Evolutionary conservation across 2,888 invertebrate species (phyloP), one percentile per base, ranked within the genome.

Genomic region (Aporophyla nigra): DNA sequence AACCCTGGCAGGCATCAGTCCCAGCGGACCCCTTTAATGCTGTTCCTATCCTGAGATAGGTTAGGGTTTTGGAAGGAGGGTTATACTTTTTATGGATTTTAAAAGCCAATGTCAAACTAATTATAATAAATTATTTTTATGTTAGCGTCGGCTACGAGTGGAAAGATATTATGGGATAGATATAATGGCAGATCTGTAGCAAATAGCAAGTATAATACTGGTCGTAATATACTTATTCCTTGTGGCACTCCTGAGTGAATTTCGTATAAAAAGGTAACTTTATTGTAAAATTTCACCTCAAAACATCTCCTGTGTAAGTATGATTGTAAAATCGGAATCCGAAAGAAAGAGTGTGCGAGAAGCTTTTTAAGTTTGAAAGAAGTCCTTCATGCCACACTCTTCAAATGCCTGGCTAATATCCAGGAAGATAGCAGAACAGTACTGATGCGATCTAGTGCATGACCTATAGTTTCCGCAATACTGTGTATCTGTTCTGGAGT

Each of bases 371-470:
- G 27, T 43, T 69, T 58, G 24, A 24, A 5, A 56, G 43, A 10
- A 69, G 56, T 43, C 21, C 46, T 7, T 59, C 58, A 49, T 59
- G 69, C 58, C 49, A 69, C 4, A 58, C 27, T 27, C 58, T 69
- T 69, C 58, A 6, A 69, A 58, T 3, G 69, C 68, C 27, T 68
- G 68, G 12, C 46, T 56, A 12, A 46, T 27, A 59, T 19, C 27
- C 27, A 27, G 59, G 27, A 59, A 59, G 10, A 59, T 19, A 19
- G 21, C 40, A 40, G 40, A 61, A 14, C 61, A n/a, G 61, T 27
- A 27, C 27, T 10, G 58, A 19, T 27, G 56, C 9, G 27, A 27
- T 58, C 9, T 58, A 58, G 27, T 33, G 33, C 21, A 59, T 33
- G 59, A 59, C 33, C 33, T 59, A 59, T 33, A 33, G 27, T 33